These are phyloP conservation scores for Iselma pallidipennis DNA, from an alignment of 2,888 invertebrate species.

Conservation along the genomic window DNA sequence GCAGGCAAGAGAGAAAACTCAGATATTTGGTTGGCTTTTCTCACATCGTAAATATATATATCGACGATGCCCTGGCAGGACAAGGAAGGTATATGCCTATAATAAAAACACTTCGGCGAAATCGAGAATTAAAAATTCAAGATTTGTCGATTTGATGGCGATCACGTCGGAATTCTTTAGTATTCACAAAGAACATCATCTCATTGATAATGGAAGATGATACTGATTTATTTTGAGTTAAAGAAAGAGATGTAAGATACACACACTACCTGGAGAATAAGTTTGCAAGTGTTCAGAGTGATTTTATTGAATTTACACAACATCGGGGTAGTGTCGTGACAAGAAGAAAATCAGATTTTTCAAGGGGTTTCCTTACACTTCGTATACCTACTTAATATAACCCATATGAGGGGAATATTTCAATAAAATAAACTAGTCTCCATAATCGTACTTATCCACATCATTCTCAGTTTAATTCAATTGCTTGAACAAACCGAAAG, in stretches of 20 bases:
- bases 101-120: slow-evolving; percentile 44
- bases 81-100: slow-evolving; percentile 20
- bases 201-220: slow-evolving; percentile 10
- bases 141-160: slow-evolving; percentile 34
- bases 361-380: neutral
- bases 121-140: slow-evolving; percentile 50
- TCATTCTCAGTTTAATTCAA: too few species aligned
- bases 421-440: too few species aligned
- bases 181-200: slow-evolving; percentile 10
- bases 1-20: slow-evolving; percentile 34
- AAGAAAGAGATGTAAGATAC: neutral
- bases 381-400: too few species aligned
- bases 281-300: neutral
- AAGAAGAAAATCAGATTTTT: neutral
- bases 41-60: slow-evolving; percentile 45
- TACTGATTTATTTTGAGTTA: slow-evolving; percentile 6
- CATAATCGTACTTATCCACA: too few species aligned
- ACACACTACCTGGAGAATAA: neutral
- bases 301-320: neutral
- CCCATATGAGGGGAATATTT: too few species aligned
- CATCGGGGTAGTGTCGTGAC: too few species aligned
- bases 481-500: slow-evolving; percentile 24
- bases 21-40: slow-evolving; percentile 43
- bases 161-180: slow-evolving; percentile 33
- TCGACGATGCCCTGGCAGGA: too few species aligned